Percentiles rank a stretch among this genome's conserved stretches.
Evolutionary conservation across 2,113 vertebrate genomes (phyloP).

Genomic region (Crotalus horridus): DNA sequence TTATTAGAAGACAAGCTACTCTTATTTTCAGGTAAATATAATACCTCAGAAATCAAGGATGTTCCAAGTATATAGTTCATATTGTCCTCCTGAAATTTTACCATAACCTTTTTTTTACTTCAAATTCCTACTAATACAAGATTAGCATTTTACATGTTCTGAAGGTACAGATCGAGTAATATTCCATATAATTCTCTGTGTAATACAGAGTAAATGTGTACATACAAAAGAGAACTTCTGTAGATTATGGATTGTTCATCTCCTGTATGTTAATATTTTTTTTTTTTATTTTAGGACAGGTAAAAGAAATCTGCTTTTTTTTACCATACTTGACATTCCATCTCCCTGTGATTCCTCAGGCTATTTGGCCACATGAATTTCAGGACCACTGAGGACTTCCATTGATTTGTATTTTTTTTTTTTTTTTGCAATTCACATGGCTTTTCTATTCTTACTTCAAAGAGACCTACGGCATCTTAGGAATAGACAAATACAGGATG

Average conservation of each 20-base stretch:
- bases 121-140: background rate
- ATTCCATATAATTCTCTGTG: background rate
- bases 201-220: background rate
- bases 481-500: background rate
- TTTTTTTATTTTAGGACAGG: constrained; percentile 4
- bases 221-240: background rate
- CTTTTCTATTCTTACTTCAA: background rate
- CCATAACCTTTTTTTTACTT: background rate
- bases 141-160: background rate
- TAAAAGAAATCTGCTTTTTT: background rate
- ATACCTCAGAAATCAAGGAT: background rate
- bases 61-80: background rate
- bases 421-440: background rate
- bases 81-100: background rate
- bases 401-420: background rate
- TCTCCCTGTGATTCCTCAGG: constrained; percentile 22
- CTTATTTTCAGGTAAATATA: background rate
- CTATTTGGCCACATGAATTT: constrained; percentile 12
- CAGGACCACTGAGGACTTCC: background rate
- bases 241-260: background rate
- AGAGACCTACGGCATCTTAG: background rate
- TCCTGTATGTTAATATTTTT: constrained; percentile 14
- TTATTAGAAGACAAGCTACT: background rate
- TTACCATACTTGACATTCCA: constrained; percentile 31
- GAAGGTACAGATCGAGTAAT: background rate